Evolutionary conservation across 2,113 vertebrate genomes (phyloP).

Genomic region (Rallus limicola): DNA sequence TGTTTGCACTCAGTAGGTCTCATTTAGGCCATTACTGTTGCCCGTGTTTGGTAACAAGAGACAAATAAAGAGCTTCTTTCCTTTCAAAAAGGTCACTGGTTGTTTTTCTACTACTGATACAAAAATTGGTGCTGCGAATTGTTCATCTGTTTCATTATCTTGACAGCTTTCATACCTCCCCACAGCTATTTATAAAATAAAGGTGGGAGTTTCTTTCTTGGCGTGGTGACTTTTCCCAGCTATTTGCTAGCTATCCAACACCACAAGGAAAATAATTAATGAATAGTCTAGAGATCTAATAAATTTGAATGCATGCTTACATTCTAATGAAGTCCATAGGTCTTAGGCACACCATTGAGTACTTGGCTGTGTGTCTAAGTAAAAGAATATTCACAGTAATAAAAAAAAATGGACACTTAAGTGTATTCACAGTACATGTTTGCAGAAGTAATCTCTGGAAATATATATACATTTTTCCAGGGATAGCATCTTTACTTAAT

Average conservation of each 20-base stretch:
- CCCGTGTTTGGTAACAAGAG: neutral
- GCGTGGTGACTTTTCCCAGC: neutral
- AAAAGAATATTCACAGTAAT: neutral
- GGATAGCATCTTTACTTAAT: neutral
- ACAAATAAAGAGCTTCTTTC: conserved; percentile 32
- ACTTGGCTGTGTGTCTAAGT: neutral
- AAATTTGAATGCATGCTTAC: neutral
- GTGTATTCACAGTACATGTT: neutral
- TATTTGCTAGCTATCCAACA: neutral
- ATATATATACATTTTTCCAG: neutral
- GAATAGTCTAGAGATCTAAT: neutral
- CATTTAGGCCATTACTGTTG: conserved; percentile 28
- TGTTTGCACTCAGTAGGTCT: neutral
- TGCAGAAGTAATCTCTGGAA: neutral
- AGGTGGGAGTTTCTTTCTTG: neutral
- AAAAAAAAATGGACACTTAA: neutral
- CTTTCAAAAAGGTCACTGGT: neutral
- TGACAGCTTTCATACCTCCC: neutral
- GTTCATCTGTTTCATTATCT: conserved; percentile 16
- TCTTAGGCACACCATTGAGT: neutral
- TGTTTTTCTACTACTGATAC: neutral
- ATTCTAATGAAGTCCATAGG: neutral
- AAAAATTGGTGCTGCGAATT: neutral
- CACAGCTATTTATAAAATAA: neutral
- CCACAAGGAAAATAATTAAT: conserved; percentile 25